Evolutionary conservation across 2,113 vertebrate species (phyloP).

Genomic region (Cochlearius cochlearius): DNA sequence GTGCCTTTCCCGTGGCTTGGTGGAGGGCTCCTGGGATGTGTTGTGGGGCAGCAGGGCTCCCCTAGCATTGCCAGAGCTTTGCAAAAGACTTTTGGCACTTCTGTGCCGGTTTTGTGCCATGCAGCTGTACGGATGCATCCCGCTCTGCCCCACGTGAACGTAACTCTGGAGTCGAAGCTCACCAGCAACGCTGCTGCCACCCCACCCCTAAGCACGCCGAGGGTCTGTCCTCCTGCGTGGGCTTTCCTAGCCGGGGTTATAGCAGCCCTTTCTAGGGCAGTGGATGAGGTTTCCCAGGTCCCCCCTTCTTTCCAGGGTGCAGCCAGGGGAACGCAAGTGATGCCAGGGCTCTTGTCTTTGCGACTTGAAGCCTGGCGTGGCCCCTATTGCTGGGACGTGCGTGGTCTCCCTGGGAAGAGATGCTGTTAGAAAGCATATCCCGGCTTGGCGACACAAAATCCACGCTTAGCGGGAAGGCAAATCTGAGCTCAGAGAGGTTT

Average conservation of each 20-base stretch:
- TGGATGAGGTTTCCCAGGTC: background rate
- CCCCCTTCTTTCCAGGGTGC: background rate
- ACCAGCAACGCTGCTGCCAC: background rate
- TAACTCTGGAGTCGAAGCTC: background rate
- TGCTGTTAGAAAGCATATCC: rapidly evolving
- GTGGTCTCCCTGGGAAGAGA: background rate
- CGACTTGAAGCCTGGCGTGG: rapidly evolving
- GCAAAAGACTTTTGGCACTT: background rate
- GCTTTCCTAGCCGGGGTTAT: background rate
- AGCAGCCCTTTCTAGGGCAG: background rate
- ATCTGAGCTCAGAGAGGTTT: background rate
- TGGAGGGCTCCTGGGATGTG: background rate
- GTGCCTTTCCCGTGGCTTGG: background rate
- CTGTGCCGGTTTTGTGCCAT: background rate
- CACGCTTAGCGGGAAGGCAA: rapidly evolving
- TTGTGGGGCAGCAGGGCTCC: background rate
- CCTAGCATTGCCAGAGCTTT: background rate
- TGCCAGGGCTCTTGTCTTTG: background rate
- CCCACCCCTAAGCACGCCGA: rapidly evolving
- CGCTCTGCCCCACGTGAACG: rapidly evolving
- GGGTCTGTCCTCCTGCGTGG: rapidly evolving
- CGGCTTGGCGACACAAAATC: background rate
- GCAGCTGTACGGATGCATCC: background rate
- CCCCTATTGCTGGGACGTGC: background rate
- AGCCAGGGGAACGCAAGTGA: background rate